Evolutionary conservation across 2,888 invertebrate genomes (phyloP), one percentile per base, ranked within the genome.

Genomic region (Vandiemenella viatica): DNA sequence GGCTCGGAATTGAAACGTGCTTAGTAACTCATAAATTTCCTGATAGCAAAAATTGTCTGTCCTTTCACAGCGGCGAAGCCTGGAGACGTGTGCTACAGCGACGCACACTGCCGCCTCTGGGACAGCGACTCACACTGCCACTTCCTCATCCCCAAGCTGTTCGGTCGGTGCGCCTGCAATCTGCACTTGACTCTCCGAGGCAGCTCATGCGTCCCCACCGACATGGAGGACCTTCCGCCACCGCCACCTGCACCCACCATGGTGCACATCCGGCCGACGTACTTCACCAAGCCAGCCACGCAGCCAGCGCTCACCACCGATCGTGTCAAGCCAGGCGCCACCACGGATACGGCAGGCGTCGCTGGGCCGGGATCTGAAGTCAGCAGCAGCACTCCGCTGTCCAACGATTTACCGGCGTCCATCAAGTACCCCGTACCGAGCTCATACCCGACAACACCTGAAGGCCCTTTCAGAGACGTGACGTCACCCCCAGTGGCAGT

Each of bases 51-150:
- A n/a, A n/a, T n/a, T n/a, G 10, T 32, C 3, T 32, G 20, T n/a
- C 5, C 7, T 19, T 22, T 48, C 42, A n/a, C 73, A 91, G 91
- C 89, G 58, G 86, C 90, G 17, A 77, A 79, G 61, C 80, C 87
- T 23, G 86, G 88, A 50, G 83, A 87, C 58, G 85, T 89, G 37
- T 92, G 91, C 65, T 88, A 90, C 68, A 88, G 85, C 62, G 85
- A 90, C 64, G 82, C 83, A 52, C 91, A 91, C 65, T 92, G 91
- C 64, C 79, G 80, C 52, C 74, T 90, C 60, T 86, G 83, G 76
- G 85, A 86, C 58, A 75, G 74, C 53, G 80, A 84, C 62, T 86
- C 86, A 55, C 84, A 87, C 61, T 92, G 91, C 61, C 88, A 89
- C 65, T 91, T 86, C 64, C 75, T 89, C 46, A 88, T 92, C 57